phyloP scores from a whole-genome alignment of 2,888 invertebrate species.

The Coremacera marginata region DNA sequence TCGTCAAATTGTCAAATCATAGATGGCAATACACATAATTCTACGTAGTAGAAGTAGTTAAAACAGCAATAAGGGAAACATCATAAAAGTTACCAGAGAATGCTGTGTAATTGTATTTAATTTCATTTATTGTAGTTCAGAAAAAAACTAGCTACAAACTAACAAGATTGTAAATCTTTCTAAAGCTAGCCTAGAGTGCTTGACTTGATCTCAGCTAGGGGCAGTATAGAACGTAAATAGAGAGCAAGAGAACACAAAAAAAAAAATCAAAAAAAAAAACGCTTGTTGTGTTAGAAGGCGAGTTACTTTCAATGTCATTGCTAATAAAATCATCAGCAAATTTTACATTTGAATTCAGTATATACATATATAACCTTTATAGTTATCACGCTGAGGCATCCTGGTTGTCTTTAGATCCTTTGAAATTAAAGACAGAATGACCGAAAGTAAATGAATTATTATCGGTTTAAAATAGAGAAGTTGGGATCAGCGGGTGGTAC shows the following conservation, averaged over 20 bases:
- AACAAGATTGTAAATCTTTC: slow-evolving; percentile 25
- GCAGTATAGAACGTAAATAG: background rate
- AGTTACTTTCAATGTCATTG: background rate
- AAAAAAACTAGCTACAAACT: slow-evolving; percentile 2
- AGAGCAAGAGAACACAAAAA: background rate
- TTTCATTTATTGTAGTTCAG: background rate
- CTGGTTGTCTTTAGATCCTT: background rate
- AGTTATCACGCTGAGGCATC: background rate
- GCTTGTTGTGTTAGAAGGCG: background rate
- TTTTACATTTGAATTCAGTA: background rate
- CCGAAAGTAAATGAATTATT: slow-evolving; percentile 40
- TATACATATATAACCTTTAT: background rate
- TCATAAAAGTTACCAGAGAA: slow-evolving; percentile 2
- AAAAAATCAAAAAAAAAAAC: background rate
- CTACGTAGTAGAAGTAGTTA: background rate
- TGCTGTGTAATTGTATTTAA: slow-evolving; percentile 16
- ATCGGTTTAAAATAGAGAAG: slow-evolving; percentile 26
- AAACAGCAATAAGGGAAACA: background rate
- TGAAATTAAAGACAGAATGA: slow-evolving; percentile 1
- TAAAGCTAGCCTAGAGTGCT: no score
- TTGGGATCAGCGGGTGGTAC: background rate
- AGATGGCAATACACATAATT: background rate
- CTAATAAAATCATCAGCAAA: slow-evolving; percentile 13
- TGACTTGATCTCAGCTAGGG: background rate
- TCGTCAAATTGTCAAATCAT: slow-evolving; percentile 51